Base-by-base conservation (phyloP, 1,140 invertebrate species). In the Trichonephila clavata region DNA sequence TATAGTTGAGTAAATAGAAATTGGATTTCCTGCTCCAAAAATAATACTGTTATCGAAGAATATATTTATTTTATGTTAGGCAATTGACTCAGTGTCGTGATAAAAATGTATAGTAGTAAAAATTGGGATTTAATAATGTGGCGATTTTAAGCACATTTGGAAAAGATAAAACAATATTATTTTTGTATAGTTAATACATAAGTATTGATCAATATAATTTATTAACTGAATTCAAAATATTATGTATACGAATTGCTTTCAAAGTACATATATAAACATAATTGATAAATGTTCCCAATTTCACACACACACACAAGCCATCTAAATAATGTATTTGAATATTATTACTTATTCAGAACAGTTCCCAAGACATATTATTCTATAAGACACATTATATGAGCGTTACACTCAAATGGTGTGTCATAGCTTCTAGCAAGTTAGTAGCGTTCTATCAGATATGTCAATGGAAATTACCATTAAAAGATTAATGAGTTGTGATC, bases 381-480 rank as follows among this genome's bases (percentile, higher is more conserved):
- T 77, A 77, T 39, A 32, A 1, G 20, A 24, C 20, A 24, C 10
- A 24, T 24, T 68, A 21, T 13, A 21, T n/a, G 65, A 24, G n/a
- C 2, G 65, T 10, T 68, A 68, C 71, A 77, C 2, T 27, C 27
- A 39, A 77, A 77, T 39, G 27, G 27, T 77, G 14, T 32, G 27
- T 20, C 71, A 27, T 39, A 77, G 71, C 27, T 32, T 77, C 68
- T 32, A 24, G 68, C 32, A 18, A 39, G 71, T 77, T 77, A 39
- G 71, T 39, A 27, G 24, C 13, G 14, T 77, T 39, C 32, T 39
- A 27, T 77, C 65, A 68, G 21, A 21, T 68, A 13, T 24, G 65
- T 68, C 71, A 77, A 77, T 21, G 16, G 71, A 77, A 77, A 77
- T 77, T 77, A 32, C 71, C 71, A 77, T 77, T 77, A 77, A 77